Percentiles rank a stretch among this genome's conserved stretches.
These are phyloP conservation scores for Orthosia cruda DNA, from an alignment of 2,888 invertebrate genomes.

Conservation along the genomic window DNA sequence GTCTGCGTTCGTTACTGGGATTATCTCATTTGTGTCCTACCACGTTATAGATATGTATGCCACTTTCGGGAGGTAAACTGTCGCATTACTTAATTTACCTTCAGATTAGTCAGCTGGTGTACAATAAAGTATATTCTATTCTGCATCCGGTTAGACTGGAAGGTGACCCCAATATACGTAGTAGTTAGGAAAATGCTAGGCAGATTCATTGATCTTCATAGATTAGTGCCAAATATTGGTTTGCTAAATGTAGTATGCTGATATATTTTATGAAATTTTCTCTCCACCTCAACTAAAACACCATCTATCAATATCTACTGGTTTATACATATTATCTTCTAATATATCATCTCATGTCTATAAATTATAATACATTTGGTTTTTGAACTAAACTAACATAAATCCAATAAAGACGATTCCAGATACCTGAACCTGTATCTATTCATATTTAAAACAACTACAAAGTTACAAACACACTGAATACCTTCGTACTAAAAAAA, in stretches of 20 bases:
- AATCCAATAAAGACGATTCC: not conserved
- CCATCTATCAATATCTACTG: not conserved
- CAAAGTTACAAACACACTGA: not conserved
- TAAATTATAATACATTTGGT: not conserved
- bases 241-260: not conserved
- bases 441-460: not conserved
- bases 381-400: not conserved
- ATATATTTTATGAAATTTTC: not conserved
- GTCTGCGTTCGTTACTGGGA: conserved; percentile 19
- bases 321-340: not conserved
- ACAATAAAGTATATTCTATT: too few species aligned
- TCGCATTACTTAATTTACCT: not conserved
- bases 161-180: too few species aligned
- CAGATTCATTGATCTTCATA: not conserved
- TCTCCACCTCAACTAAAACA: not conserved
- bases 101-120: too few species aligned
- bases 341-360: not conserved
- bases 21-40: conserved; percentile 25
- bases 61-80: not conserved
- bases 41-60: conserved; percentile 1
- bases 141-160: too few species aligned
- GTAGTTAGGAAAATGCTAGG: too few species aligned
- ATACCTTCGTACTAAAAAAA: conserved; percentile 11
- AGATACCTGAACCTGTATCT: not conserved
- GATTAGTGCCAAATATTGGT: not conserved